Evolutionary conservation across 2,888 invertebrate species (phyloP), one percentile per base, ranked within the genome.

Genomic region (Eumacrocentrus americanus): DNA sequence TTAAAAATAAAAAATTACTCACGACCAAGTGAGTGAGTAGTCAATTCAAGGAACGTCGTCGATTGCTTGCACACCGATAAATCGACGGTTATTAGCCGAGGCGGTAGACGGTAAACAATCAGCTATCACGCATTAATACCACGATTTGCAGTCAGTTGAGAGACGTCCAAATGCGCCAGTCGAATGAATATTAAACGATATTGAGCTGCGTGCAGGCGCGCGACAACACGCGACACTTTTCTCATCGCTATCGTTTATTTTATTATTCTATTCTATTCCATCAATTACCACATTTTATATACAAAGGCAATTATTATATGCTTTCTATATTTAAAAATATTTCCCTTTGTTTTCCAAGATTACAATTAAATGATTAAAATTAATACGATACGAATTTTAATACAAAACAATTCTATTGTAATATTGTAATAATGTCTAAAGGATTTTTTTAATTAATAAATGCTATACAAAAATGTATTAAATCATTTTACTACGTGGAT

Each of bases 161-260:
- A 60, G 66, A 65, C 67, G 65, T 58, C 61, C 64, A 69, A 69
- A 61, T 64, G 65, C 66, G 64, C 60, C 59, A 61, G 65, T 59
- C 66, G 62, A 59, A 67, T 64, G 74, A 74, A 74, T 74, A 73
- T 71, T 69, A 72, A 74, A 62, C 63, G 51, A 60, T 38, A 37
- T 48, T 34, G 51, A 23, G 52, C 37, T 50, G 48, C 51, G 48
- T 37, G 55, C 60, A 55, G 16, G 44, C 50, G 40, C 25, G 40
- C 42, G 29, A 23, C 53, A 42, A 53, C 53, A 53, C 53, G 40
- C 53, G 51, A 51, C 51, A 51, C 22, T 12, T 38, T 52, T 37
- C 12, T 53, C 40, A 42, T 42, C 40, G 40, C 40, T 16, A 42
- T 53, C 12, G n/a, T n/a, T n/a, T n/a, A n/a, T n/a, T n/a, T n/a